phyloP scores from a whole-genome alignment of 2,888 invertebrate species.

The Thereva unica region DNA sequence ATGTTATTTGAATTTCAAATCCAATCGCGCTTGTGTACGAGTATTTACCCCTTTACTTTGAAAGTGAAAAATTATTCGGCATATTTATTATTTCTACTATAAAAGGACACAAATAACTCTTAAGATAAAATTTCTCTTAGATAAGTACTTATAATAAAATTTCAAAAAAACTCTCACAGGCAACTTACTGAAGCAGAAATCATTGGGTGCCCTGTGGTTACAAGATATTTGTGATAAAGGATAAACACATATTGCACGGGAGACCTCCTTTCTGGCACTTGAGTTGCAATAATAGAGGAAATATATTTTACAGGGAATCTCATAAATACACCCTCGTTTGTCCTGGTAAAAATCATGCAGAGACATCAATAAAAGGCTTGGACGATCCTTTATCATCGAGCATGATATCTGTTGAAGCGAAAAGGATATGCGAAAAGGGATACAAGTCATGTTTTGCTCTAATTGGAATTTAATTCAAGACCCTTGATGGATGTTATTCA shows the following conservation, averaged over 20 bases:
- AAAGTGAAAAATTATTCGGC: no score
- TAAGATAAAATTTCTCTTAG: no score
- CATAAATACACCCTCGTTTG: conserved; percentile 23
- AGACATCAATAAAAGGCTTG: conserved; percentile 23
- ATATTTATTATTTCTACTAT: no score
- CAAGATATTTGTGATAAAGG: conserved; percentile 8
- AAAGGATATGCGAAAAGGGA: conserved; percentile 15
- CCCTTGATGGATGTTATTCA: conserved; percentile 5
- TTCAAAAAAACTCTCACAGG: conserved; percentile 1
- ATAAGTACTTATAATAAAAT: no score
- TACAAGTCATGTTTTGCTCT: conserved; percentile 18
- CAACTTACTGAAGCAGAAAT: conserved; percentile 20
- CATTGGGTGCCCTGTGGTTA: conserved; percentile 21
- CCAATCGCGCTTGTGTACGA: no score
- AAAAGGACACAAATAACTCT: no score
- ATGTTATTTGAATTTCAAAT: no score
- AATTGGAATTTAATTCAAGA: conserved; percentile 16
- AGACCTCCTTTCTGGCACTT: conserved; percentile 11
- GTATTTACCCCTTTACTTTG: no score
- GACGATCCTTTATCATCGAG: conserved; percentile 1
- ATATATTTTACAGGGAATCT: not conserved
- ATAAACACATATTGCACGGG: not conserved
- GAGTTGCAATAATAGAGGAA: conserved; percentile 12
- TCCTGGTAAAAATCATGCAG: conserved; percentile 12
- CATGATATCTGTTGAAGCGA: not conserved